phyloP scores from a whole-genome alignment of 2,888 invertebrate species.

The Habrosyne pyritoides region DNA sequence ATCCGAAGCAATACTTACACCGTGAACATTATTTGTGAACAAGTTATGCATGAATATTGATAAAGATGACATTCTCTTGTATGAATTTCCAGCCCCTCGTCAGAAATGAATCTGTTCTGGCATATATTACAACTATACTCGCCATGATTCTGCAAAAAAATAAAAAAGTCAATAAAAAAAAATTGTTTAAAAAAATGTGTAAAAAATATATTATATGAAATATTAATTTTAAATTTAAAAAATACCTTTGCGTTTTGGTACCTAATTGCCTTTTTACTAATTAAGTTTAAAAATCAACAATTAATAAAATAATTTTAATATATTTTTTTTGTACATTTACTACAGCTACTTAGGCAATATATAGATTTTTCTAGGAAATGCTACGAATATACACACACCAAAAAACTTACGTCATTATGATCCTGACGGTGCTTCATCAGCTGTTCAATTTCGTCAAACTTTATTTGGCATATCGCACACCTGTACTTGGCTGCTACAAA shows the following conservation, averaged over 20 bases:
- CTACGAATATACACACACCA: too few relatives aligned
- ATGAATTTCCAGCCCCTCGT: neutral
- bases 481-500: neutral
- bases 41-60: neutral
- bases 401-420: neutral
- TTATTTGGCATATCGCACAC: neutral
- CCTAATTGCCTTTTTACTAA: too few relatives aligned
- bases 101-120: neutral
- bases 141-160: neutral
- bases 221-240: too few relatives aligned
- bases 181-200: too few relatives aligned
- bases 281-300: too few relatives aligned
- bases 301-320: too few relatives aligned
- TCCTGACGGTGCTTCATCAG: neutral
- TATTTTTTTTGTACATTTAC: too few relatives aligned
- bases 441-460: neutral
- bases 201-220: too few relatives aligned
- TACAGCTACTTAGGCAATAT: too few relatives aligned
- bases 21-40: neutral
- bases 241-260: too few relatives aligned
- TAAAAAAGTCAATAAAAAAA: too few relatives aligned
- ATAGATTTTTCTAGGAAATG: too few relatives aligned
- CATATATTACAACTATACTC: neutral
- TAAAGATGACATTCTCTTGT: neutral
- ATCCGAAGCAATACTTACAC: neutral